Conservation (phyloP, 2,888 invertebrate species). For the Brachyptera putata region DNA sequence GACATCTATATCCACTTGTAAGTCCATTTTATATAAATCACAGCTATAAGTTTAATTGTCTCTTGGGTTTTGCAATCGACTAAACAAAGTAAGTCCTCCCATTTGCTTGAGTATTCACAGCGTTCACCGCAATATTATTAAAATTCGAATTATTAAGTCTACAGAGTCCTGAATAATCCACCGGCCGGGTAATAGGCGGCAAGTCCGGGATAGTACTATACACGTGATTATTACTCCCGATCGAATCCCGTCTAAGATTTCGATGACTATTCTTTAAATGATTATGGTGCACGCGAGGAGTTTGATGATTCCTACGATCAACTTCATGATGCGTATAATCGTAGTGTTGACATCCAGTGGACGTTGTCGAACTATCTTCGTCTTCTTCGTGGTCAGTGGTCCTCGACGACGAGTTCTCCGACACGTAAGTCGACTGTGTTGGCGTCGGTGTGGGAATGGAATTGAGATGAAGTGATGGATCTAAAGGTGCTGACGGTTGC, state of each 20-base stretch:
- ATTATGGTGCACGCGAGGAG: background rate
- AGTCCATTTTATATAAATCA: too few species aligned
- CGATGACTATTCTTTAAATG: background rate
- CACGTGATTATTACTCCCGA: conserved; percentile 25
- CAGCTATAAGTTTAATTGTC: background rate
- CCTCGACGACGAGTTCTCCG: conserved; percentile 44
- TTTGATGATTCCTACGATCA: background rate
- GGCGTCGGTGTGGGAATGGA: conserved; percentile 60
- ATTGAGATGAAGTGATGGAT: conserved; percentile 59
- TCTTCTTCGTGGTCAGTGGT: conserved; percentile 55
- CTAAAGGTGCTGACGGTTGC: conserved; percentile 39
- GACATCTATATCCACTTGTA: too few species aligned
- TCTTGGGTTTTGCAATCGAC: background rate
- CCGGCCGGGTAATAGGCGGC: conserved; percentile 31
- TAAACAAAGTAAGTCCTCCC: conserved; percentile 32
- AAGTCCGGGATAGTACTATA: conserved; percentile 33
- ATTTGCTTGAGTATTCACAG: conserved; percentile 4
- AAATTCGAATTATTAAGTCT: conserved; percentile 14
- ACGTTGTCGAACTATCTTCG: conserved; percentile 36
- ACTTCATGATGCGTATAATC: conserved; percentile 48
- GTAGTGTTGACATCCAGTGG: conserved; percentile 58
- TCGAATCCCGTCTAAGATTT: conserved; percentile 29
- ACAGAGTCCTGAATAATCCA: conserved; percentile 37
- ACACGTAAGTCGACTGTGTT: conserved; percentile 57
- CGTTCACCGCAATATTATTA: conserved; percentile 3